Percentiles rank a stretch among this genome's conserved stretches.
These are phyloP conservation scores for Nasonovia ribisnigri DNA, from an alignment of 2,888 invertebrate species.

Conservation along the genomic window DNA sequence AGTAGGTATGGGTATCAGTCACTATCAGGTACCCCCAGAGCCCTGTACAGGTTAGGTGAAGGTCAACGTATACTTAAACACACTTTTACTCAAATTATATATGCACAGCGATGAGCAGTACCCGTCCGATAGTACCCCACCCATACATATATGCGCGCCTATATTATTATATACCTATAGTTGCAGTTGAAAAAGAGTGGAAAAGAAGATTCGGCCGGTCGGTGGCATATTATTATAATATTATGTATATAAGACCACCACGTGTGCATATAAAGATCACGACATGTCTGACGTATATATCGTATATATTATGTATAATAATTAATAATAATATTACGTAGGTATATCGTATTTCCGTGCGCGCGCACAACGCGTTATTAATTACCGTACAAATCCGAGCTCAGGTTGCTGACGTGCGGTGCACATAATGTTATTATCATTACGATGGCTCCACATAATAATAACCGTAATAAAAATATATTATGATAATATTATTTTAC, in stretches of 20 bases:
- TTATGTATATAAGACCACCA: neutral
- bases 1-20: neutral
- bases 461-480: neutral
- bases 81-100: neutral
- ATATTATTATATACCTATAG: neutral
- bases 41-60: neutral
- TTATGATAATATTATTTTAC: neutral
- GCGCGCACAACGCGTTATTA: neutral
- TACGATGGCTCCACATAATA: neutral
- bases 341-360: neutral
- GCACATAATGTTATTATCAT: neutral
- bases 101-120: neutral
- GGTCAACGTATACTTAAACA: neutral
- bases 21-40: no score
- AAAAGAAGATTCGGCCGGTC: neutral
- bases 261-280: neutral
- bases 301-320: neutral
- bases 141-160: neutral
- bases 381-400: neutral
- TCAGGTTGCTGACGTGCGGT: neutral
- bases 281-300: neutral
- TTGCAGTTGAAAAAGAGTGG: neutral
- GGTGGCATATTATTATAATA: neutral
- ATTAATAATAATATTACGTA: neutral
- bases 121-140: neutral